phyloP scores from a whole-genome alignment of 2,113 vertebrate genomes.

The Loxodonta africana region DNA sequence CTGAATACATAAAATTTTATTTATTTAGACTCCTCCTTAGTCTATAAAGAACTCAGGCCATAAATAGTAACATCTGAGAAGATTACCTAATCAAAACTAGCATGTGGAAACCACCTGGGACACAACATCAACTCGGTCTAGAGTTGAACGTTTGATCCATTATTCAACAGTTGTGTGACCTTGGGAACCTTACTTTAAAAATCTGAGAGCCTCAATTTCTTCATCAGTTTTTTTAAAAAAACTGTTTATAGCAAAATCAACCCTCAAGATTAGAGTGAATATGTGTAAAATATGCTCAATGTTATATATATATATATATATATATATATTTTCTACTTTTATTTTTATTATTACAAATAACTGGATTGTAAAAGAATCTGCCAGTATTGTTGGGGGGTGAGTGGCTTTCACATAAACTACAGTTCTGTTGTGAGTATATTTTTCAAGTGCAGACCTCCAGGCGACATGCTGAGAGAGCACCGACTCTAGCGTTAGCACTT shows the following conservation, averaged over 20 bases:
- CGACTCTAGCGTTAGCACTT: too few relatives aligned
- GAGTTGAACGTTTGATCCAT: fast-evolving
- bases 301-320: too few relatives aligned
- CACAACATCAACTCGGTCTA: fast-evolving
- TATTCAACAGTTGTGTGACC: neutral
- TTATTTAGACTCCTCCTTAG: neutral
- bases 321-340: neutral
- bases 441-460: fast-evolving
- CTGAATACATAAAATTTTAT: neutral
- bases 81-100: neutral
- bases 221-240: neutral
- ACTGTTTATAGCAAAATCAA: neutral
- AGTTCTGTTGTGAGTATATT: fast-evolving
- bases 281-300: neutral
- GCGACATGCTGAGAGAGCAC: fast-evolving
- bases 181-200: neutral
- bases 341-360: neutral
- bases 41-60: neutral
- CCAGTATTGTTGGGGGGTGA: fast-evolving
- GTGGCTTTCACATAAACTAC: fast-evolving
- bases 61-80: neutral
- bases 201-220: neutral
- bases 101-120: fast-evolving
- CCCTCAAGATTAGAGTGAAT: neutral
- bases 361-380: fast-evolving